Percentiles rank a stretch among this genome's conserved stretches.
Conservation (phyloP, 2,797 vertebrate genomes). For the Sarcoramphus papa region DNA sequence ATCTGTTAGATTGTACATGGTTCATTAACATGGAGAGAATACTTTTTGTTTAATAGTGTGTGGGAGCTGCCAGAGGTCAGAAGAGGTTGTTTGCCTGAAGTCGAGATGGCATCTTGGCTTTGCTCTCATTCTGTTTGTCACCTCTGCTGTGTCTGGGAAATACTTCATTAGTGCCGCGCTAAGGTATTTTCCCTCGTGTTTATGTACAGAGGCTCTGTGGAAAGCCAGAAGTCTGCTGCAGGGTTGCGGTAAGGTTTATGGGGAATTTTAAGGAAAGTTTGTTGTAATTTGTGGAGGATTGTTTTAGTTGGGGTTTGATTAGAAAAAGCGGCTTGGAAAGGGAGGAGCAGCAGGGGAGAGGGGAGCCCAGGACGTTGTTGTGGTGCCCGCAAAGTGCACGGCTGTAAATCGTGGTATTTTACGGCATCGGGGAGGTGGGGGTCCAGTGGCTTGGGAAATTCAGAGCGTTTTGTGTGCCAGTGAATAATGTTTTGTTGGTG, state of each 20-base stretch:
- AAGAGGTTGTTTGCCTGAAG: slow-evolving; percentile 46
- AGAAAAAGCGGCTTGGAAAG: background rate
- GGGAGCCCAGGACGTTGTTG: rapidly evolving
- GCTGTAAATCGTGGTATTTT: background rate
- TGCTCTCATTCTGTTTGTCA: slow-evolving; percentile 27
- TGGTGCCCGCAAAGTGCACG: background rate
- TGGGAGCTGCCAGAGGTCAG: slow-evolving; percentile 49
- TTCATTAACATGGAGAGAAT: slow-evolving; percentile 58
- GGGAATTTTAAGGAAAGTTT: background rate
- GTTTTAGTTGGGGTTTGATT: background rate
- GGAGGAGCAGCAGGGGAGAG: background rate
- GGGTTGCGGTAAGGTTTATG: background rate
- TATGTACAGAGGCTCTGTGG: background rate
- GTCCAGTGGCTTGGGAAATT: background rate
- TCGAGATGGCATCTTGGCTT: slow-evolving; percentile 54
- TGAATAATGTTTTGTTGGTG: background rate
- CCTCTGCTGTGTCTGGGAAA: background rate
- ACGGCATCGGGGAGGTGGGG: background rate
- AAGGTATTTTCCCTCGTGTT: background rate
- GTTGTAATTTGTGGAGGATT: background rate
- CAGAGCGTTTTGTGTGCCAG: background rate
- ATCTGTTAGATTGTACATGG: slow-evolving; percentile 48
- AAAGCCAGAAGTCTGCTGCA: background rate
- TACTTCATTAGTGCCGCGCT: background rate
- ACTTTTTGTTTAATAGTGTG: slow-evolving; percentile 45